Evolutionary conservation across 2,888 invertebrate genomes (phyloP), one percentile per base, ranked within the genome.

Genomic region (Ormia ochracea): DNA sequence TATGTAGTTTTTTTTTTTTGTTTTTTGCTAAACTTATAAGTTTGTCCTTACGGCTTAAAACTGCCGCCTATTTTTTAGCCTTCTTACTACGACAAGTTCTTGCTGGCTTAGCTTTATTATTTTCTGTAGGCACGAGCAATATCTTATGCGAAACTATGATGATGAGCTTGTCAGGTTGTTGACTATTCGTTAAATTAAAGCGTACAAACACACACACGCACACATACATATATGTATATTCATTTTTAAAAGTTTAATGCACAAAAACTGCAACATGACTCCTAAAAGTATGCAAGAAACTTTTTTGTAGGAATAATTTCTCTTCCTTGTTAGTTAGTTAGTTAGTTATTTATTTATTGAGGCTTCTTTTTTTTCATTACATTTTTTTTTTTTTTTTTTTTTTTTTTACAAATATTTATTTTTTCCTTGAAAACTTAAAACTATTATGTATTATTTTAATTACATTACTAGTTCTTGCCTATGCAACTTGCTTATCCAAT

Each of bases 1-100:
- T 26, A 17, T 6, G 28, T 4, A 4, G 28, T 28, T 28, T 28
- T 12, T 17, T 31, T 31, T 17, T 63, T 0, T 33, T 23, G 10
- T 45, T 48, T 59, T 72, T 19, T 14, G 23, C 7, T 19, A 9
- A 26, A 17, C 19, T 26, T 45, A n/a, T 21, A 6, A 33, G 23
- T 52, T 31, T 23, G 45, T 48, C 14, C 70, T 75, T 33, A 61
- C 26, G 75, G 75, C 79, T 56, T 61, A 45, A 70, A 79, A 38
- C 75, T 75, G 66, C 75, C 79, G 79, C 69, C 79, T 66, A 72
- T 70, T 75, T 72, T 68, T 63, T 59, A 58, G 54, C 38, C 61
- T 69, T 63, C 69, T 69, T 59, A 17, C 54, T 65, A 12, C 1
- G 10, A 26, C 48, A n/a, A 28, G 41, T 28, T 45, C 54, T 73